Base-by-base conservation (phyloP, 2,888 invertebrate species). In the Hipparchia semele region DNA sequence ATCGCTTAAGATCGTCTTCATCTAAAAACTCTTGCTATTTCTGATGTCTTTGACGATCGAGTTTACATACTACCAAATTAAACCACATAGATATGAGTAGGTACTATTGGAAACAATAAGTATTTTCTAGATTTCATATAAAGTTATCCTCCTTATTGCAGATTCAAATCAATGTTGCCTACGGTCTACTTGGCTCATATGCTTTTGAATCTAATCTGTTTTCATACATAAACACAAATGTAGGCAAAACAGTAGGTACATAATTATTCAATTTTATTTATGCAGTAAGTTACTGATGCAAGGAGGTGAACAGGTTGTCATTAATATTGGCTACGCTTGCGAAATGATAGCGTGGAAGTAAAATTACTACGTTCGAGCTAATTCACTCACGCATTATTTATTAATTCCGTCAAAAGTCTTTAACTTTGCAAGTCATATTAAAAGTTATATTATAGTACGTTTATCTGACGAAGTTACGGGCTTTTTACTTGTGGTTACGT, bases 231-330 rank as follows among this genome's bases (percentile, higher is more conserved):
- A 39, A 39, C 23, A 1, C 23, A 23, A 23, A 23, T 23, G 39
- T 5, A 5, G 39, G 39, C 39, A 39, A 39, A 39, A 39, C 5
- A 39, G 39, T 23, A 23, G 23, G 23, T 5, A 39, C 39, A 4
- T 8, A 49, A 8, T 49, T 49, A 49, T 49, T 49, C 49, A 49
- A 49, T 49, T 6, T 64, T 49, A 45, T 13, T 51, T 23, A 79
- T 79, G 77, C 81, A 80, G 77, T 72, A 77, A 76, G 75, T 64
- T 60, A 51, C 69, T 73, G 71, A 75, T 77, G 78, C 76, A 77
- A 74, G 75, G 79, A 84, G 82, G 83, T 82, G 81, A 84, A 82
- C 85, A 79, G 79, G 82, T 80, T 82, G 77, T 74, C 75, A 75
- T 71, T 74, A 72, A 73, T 75, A 73, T 67, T 54, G 58, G 39